A percentile compares a stretch with the other conserved stretches of the same genome.
These are phyloP conservation scores for Dromiciops gliroides DNA, from an alignment of 2,113 vertebrate genomes.

Conservation along the genomic window DNA sequence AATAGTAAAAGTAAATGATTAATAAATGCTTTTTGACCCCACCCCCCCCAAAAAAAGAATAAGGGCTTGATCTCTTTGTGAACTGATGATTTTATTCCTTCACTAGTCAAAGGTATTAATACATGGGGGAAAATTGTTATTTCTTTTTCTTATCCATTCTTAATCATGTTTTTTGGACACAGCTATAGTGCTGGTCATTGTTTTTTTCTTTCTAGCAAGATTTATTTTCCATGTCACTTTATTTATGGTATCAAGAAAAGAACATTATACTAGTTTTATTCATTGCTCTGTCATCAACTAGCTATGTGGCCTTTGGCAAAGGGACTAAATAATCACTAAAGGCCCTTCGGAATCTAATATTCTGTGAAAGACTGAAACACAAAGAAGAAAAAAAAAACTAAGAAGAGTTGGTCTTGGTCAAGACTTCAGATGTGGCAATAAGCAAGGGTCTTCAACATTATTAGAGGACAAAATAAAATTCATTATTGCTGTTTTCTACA, in stretches of 20 bases:
- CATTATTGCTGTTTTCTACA: neutral
- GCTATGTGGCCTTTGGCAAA: conserved; percentile 45
- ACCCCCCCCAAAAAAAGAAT: no score
- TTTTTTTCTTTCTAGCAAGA: neutral
- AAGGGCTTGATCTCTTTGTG: neutral
- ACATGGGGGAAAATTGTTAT: neutral
- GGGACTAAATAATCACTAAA: neutral
- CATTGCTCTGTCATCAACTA: neutral
- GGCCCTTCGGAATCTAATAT: neutral
- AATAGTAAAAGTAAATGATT: neutral
- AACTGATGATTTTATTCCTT: neutral
- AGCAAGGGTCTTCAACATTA: neutral
- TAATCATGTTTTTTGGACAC: conserved; percentile 2
- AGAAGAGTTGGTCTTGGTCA: neutral
- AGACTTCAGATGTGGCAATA: neutral
- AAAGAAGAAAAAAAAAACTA: conserved; percentile 9
- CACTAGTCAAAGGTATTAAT: neutral
- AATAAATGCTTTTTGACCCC: neutral
- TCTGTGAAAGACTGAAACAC: neutral
- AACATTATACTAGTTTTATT: neutral
- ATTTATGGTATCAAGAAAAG: neutral
- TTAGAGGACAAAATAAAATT: neutral
- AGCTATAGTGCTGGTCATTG: neutral
- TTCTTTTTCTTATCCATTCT: neutral
- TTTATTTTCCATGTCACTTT: neutral